phyloP scores from a whole-genome alignment of 92 coral and sea anemone genomes.

The Desmophyllum pertusum region DNA sequence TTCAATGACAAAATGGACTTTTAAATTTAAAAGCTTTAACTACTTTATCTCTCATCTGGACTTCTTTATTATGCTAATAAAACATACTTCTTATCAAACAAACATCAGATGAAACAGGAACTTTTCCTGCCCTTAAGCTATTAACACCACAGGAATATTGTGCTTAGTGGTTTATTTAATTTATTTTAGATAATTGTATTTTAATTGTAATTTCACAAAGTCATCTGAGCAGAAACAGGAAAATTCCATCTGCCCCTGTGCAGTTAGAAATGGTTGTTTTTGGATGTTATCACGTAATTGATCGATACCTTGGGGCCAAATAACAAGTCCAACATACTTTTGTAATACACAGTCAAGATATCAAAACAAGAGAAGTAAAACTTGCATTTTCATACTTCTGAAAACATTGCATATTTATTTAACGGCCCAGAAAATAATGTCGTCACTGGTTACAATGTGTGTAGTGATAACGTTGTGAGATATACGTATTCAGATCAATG shows the following conservation, averaged over 20 bases:
- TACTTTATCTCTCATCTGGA: slow-evolving; percentile 4
- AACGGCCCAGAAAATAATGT: not conserved
- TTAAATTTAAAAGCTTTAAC: slow-evolving; percentile 12
- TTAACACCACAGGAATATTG: not conserved
- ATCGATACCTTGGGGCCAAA: not conserved
- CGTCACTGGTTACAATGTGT: not conserved
- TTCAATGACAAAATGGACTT: slow-evolving; percentile 19
- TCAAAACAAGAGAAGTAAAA: not conserved
- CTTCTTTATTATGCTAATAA: slow-evolving; percentile 12
- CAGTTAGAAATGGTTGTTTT: not conserved
- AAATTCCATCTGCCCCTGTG: not conserved
- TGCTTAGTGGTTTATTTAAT: not conserved
- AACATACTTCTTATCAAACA: not conserved
- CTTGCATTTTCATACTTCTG: not conserved
- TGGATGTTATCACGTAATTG: not conserved
- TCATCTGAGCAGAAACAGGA: slow-evolving; percentile 30
- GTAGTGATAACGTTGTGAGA: not conserved
- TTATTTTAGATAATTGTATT: slow-evolving; percentile 4
- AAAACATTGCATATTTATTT: not conserved
- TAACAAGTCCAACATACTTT: not conserved
- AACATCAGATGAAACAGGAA: slow-evolving; percentile 14
- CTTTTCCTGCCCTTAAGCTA: slow-evolving; percentile 19
- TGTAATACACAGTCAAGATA: not conserved
- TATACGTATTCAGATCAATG: not conserved
- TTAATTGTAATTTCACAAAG: slow-evolving; percentile 30